These are phyloP conservation scores for Byasa hedistus DNA, from an alignment of 2,888 invertebrate genomes.

Conservation along the genomic window DNA sequence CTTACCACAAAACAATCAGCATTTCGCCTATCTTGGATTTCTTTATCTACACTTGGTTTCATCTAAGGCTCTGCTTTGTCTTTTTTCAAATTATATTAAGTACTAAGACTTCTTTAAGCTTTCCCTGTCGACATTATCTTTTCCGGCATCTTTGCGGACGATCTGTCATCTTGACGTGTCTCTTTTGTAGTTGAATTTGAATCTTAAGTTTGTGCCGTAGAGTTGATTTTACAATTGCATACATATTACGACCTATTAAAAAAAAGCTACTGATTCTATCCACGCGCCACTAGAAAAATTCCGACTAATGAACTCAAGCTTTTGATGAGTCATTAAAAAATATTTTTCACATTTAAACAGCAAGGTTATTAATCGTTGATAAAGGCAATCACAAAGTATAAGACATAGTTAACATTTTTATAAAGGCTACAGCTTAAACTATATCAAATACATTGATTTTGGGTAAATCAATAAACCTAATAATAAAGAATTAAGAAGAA, in stretches of 20 bases:
- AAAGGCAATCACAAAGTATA: neutral
- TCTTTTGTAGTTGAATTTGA: neutral
- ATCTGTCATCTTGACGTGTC: neutral
- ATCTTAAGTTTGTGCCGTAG: neutral
- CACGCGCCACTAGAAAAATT: slow-evolving; percentile 12
- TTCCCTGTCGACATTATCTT: slow-evolving; percentile 14
- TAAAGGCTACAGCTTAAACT: too few relatives aligned
- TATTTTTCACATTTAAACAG: neutral
- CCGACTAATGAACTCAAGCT: slow-evolving; percentile 17
- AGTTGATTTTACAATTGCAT: neutral
- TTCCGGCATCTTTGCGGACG: slow-evolving; percentile 5
- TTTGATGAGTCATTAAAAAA: neutral
- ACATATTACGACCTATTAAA: slow-evolving; percentile 10
- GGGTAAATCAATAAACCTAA: too few relatives aligned
- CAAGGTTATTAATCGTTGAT: neutral
- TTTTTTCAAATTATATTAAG: neutral
- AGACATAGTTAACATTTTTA: too few relatives aligned
- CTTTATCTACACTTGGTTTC: neutral
- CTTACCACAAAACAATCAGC: neutral
- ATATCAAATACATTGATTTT: too few relatives aligned
- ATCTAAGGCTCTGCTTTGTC: neutral
- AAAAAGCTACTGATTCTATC: slow-evolving; percentile 7
- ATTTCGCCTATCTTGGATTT: neutral
- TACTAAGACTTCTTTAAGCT: slow-evolving; percentile 1
- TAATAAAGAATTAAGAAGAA: too few relatives aligned